Percentiles rank a stretch among this genome's conserved stretches.
phyloP scores from a whole-genome alignment of 2,113 vertebrate species.

The Barnardius zonarius region DNA sequence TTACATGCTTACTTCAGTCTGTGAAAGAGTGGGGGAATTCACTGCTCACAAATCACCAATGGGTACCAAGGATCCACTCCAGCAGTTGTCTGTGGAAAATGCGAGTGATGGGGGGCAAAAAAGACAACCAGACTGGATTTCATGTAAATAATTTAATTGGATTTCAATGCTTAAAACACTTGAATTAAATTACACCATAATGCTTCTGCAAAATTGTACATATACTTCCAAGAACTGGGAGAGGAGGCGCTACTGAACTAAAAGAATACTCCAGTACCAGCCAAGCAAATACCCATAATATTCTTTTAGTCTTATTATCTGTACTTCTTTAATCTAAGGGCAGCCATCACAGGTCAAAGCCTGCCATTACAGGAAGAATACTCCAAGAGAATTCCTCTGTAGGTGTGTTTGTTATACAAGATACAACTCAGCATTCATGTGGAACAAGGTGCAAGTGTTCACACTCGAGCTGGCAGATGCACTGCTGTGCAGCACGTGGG shows the following conservation, averaged over 20 bases:
- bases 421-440: not conserved
- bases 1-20: not conserved
- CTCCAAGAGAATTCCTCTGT: not conserved
- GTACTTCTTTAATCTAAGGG: not conserved
- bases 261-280: constrained; percentile 24
- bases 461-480: not conserved
- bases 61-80: not conserved
- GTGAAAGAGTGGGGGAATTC: not conserved
- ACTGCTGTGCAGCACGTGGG: not conserved
- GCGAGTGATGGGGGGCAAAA: not conserved
- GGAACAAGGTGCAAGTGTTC: not conserved
- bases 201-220: constrained; percentile 50
- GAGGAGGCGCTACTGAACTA: constrained; percentile 11
- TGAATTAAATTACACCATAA: constrained; percentile 61
- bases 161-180: constrained; percentile 52
- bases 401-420: not conserved
- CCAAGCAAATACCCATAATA: constrained; percentile 9
- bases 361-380: not conserved
- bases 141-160: constrained; percentile 68
- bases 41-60: not conserved
- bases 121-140: not conserved
- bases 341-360: not conserved
- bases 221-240: not conserved
- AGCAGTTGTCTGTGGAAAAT: not conserved
- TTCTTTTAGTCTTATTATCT: not conserved